Percentiles rank a stretch among this genome's conserved stretches.
Conservation (phyloP, 2,797 vertebrate genomes). For the Danio jaintianensis region DNA sequence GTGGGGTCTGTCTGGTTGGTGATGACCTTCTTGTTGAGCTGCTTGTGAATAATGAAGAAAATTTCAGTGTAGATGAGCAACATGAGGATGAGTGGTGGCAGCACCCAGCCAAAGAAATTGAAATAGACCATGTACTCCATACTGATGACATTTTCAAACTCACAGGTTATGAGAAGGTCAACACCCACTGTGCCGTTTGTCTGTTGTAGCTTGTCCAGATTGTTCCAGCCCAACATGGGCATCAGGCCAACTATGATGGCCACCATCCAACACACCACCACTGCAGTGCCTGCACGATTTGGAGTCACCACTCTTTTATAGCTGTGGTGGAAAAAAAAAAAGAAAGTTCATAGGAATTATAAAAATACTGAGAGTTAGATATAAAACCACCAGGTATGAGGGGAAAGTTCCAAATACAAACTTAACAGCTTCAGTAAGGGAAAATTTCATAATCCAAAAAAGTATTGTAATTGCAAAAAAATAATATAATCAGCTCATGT, state of each 20-base stretch:
- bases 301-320: slow-evolving; percentile 93
- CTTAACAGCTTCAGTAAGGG: no score
- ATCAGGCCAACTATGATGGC: slow-evolving; percentile 93
- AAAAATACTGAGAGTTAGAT: not conserved
- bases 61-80: slow-evolving; percentile 93
- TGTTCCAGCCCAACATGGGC: slow-evolving; percentile 98
- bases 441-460: no score
- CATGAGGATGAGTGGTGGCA: slow-evolving; percentile 93
- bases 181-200: slow-evolving; percentile 75
- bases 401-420: not conserved
- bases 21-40: slow-evolving; percentile 88
- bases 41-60: slow-evolving; percentile 97
- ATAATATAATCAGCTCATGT: no score
- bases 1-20: slow-evolving; percentile 86
- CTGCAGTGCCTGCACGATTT: slow-evolving; percentile 85
- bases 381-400: not conserved
- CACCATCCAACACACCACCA: slow-evolving; percentile 90
- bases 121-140: slow-evolving; percentile 99
- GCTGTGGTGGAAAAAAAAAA: slow-evolving; percentile 70
- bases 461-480: no score
- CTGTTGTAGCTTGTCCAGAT: slow-evolving; percentile 78
- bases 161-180: slow-evolving; percentile 83
- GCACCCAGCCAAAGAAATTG: slow-evolving; percentile 97
- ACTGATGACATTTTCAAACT: slow-evolving; percentile 95
- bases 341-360: not conserved